Base-by-base conservation (phyloP, 92 coral and sea anemone species). In the Phenganax subtilis region DNA sequence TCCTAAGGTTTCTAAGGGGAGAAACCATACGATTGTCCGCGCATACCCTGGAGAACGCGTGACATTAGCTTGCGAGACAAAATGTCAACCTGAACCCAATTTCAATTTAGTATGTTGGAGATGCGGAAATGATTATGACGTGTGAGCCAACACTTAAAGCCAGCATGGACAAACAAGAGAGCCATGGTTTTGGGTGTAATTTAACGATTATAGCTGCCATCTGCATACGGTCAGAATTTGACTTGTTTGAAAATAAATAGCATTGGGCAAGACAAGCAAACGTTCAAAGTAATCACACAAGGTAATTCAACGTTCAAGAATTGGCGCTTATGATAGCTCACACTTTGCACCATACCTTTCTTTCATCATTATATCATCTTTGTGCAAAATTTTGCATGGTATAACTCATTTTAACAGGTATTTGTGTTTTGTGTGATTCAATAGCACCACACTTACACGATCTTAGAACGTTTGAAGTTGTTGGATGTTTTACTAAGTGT, bases 391-490 rank as follows among this genome's bases (percentile, higher is more conserved):
- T 14, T 14, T 20, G 0, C 17, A 14, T 59, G 17, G 64, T 14
- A 14, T 59, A 1, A 57, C 6, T 57, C 16, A 57, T 37, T 37
- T 37, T 37, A 37, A 37, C 47, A 57, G 60, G 60, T 57, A 15
- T 57, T 15, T 57, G 60, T 57, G 67, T 61, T 61, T 61, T 7
- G 62, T 11, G 29, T 14, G 29, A n/a, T 44, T 37, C n/a, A n/a
- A n/a, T n/a, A n/a, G n/a, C n/a, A n/a, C n/a, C n/a, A 73, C 28
- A 12, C 4, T 20, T 31, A 16, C 11, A 11, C 12, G 55, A 77
- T 77, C 66, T 3, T 20, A 12, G 53, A 11, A 53, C 51, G 8
- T 77, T 77, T 44, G 82, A 77, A 31, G 71, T 71, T 77, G 82
- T 77, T 31, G 82, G 71, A 27, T n/a, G n/a, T n/a, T n/a, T n/a